Evolutionary conservation across 2,888 invertebrate genomes (phyloP).

Genomic region (Drosophila barbarae): DNA sequence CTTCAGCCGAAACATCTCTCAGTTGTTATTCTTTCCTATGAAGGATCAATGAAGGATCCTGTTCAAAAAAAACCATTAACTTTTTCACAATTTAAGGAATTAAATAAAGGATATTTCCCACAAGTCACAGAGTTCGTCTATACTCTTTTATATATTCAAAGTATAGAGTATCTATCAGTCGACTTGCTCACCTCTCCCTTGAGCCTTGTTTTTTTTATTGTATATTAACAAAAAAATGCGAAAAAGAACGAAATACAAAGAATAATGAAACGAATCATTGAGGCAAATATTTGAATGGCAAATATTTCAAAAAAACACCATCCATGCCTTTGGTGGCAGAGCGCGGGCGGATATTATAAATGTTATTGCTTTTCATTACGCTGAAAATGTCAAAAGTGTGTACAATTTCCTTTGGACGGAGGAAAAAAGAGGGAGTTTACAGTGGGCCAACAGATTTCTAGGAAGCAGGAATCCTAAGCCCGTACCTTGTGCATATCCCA

Average conservation of each 20-base stretch:
- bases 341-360: constrained; percentile 44
- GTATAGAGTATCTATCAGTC: not conserved
- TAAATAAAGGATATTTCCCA: no score
- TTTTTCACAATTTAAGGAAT: not conserved
- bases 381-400: constrained; percentile 33
- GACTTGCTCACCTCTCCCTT: not conserved
- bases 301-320: constrained; percentile 32
- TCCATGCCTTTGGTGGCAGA: not conserved
- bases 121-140: not conserved
- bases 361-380: constrained; percentile 59
- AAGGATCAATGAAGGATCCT: no score
- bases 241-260: constrained; percentile 19
- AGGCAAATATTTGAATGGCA: constrained; percentile 55
- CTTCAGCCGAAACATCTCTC: constrained; percentile 4
- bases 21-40: not conserved
- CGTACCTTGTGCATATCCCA: constrained; percentile 9
- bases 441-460: not conserved
- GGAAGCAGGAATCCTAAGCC: not conserved
- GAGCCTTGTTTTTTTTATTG: constrained; percentile 26
- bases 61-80: not conserved
- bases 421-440: not conserved
- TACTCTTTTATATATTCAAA: not conserved
- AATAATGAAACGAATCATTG: constrained; percentile 42
- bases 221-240: constrained; percentile 12
- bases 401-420: constrained; percentile 2